Evolutionary conservation across 2,797 vertebrate species (phyloP), one percentile per base, ranked within the genome.

Genomic region (Sebastiscus albofasciatus): DNA sequence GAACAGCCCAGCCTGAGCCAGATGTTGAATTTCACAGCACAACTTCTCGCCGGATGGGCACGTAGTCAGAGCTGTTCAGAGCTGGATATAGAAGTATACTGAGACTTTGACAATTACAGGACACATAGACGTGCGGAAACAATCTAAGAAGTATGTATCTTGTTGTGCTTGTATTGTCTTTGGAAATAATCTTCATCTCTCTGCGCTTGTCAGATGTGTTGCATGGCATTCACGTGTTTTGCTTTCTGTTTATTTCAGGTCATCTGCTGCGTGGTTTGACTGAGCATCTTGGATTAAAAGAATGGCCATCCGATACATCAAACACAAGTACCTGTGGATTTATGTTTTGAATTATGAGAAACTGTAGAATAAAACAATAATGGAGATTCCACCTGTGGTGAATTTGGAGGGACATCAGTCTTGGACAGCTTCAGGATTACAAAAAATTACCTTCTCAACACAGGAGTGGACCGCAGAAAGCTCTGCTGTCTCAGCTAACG

Each of bases 381-480:
- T 97, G 96, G 96, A 98, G 92, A 80, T 82, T 81, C 80, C 90
- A 26, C 79, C 80, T 72, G 60, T 84, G 79, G 83, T 62, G 72
- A 85, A 81, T 87, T 77, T 89, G 91, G 92, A 90, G 77, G 93
- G 82, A 91, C 76, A 79, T 56, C 83, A 84, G 71, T 75, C 83
- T 36, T 72, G 74, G 69, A 80, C 80, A 52, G 69, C 39, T 74
- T 83, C 87, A 22, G 83, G 81, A 87, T 84, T 91, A 60, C 68
- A 93, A 68, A 80, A 58, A 61, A 68, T 75, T 78, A 62, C 87
- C 81, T 81, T 90, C 67, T 81, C 91, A 18, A 46, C 56, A 20
- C 81, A 81, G 76, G 80, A 86, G 55, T 68, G 73, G 29, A 86
- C 88, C 29, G 65, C 88, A 74, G 73, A 84, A 72, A 71, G 39